Base-by-base conservation (phyloP, 2,888 invertebrate species). In the Agriopis leucophaearia region DNA sequence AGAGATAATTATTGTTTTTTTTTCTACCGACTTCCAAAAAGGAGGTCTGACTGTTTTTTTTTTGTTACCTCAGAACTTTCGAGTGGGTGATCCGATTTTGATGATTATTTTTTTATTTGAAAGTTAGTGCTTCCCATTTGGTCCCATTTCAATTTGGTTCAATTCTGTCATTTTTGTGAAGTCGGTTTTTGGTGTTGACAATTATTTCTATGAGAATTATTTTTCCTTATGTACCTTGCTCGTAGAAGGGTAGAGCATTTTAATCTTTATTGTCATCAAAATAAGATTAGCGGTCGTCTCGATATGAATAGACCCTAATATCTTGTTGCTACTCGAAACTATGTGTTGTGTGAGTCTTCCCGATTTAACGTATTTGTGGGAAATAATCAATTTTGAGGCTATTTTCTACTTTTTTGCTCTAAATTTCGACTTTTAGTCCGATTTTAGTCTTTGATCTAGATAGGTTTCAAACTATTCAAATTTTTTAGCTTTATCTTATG, bases 401-500 rank as follows among this genome's bases (percentile, higher is more conserved):
- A 12, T 47, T 48, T 50, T 13, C 27, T 8, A 5, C 27, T 4
- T 13, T 27, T 50, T 50, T 50, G 8, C 4, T 50, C 13, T 12
- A 50, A 35, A 50, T 10, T 27, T 48, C 12, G 0, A 27, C 27
- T 27, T 27, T 27, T 1, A 27, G 27, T 5, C 27, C n/a, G n/a
- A n/a, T n/a, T n/a, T n/a, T n/a, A n/a, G 5, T 51, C n/a, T 27
- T 27, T 27, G 3, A 27, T 27, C 35, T 57, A 57, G 45, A 47
- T 58, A 58, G 47, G 36, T 58, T 7, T 12, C 42, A 42, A 55
- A 55, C 12, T 7, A 44, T 40, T 40, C 27, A 42, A 4, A 60
- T 36, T 38, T 18, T 51, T 58, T 52, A 47, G 57, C 52, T 58
- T 64, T 40, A 18, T 35, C 58, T 65, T 65, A 58, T 54, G 54